phyloP scores from a whole-genome alignment of 2,113 vertebrate species.

The Phyllostomus hastatus region DNA sequence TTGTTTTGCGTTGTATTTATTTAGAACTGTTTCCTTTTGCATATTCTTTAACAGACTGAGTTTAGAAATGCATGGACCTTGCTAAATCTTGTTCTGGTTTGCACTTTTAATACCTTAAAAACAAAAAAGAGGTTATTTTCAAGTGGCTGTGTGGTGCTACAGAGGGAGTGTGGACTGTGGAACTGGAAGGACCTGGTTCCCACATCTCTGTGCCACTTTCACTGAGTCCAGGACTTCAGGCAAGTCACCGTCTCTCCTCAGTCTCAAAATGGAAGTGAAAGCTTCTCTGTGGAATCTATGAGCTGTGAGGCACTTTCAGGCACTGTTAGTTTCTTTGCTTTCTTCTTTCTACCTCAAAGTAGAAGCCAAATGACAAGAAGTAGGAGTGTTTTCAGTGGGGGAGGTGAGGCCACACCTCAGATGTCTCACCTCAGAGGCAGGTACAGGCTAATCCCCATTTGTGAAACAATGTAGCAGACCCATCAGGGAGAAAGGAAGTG shows the following conservation, averaged over 20 bases:
- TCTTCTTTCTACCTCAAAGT: not conserved
- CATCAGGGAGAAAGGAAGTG: not conserved
- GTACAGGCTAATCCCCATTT: not conserved
- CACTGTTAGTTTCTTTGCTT: not conserved
- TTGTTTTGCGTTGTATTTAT: not conserved
- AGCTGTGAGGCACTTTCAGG: not conserved
- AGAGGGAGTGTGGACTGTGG: not conserved
- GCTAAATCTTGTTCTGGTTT: not conserved
- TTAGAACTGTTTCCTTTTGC: not conserved
- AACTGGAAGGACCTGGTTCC: accelerated
- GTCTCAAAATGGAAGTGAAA: not conserved
- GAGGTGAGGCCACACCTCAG: not conserved
- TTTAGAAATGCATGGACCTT: not conserved
- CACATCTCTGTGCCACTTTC: not conserved
- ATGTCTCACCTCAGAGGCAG: accelerated
- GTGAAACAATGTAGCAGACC: not conserved
- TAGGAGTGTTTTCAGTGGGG: not conserved
- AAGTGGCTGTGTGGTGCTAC: accelerated
- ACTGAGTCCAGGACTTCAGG: not conserved
- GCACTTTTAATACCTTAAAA: not conserved
- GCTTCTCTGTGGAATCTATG: not conserved
- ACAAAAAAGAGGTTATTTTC: not conserved
- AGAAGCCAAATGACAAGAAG: not conserved
- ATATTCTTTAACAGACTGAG: not conserved
- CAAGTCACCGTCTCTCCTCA: not conserved